Conservation (phyloP, 1,140 invertebrate species). For the Asbolus verrucosus region DNA sequence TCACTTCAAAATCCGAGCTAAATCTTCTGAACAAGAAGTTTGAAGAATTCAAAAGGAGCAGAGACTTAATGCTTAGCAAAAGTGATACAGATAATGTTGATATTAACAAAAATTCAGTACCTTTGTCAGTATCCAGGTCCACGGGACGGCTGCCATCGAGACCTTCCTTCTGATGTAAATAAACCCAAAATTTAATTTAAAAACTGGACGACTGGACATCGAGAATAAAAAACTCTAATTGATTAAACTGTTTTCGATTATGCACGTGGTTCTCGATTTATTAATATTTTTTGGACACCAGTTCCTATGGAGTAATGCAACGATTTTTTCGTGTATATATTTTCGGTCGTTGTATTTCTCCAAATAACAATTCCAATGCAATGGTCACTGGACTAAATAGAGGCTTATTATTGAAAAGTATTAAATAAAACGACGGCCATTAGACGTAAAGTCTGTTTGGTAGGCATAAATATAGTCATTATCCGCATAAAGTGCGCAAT, state of each 20-base stretch:
- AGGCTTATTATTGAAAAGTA: not conserved
- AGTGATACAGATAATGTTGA: slow-evolving; percentile 38
- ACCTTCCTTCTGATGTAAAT: slow-evolving; percentile 55
- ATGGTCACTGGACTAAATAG: not conserved
- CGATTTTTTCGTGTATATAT: slow-evolving; percentile 36
- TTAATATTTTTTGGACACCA: slow-evolving; percentile 31
- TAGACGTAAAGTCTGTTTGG: not conserved
- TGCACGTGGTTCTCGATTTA: not conserved
- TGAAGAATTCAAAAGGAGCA: slow-evolving; percentile 63
- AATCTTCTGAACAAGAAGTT: slow-evolving; percentile 65
- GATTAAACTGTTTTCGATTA: slow-evolving; percentile 21
- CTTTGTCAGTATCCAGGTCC: slow-evolving; percentile 54
- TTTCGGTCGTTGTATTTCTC: slow-evolving; percentile 22
- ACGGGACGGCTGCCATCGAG: slow-evolving; percentile 56
- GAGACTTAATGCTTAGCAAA: slow-evolving; percentile 57
- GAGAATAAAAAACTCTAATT: too few species aligned
- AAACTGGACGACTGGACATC: slow-evolving; percentile 29
- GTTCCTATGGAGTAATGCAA: slow-evolving; percentile 24
- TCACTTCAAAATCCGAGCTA: slow-evolving; percentile 61
- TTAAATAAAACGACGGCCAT: slow-evolving; percentile 1
- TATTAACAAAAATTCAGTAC: slow-evolving; percentile 41
- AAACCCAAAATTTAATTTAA: too few species aligned
- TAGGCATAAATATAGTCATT: slow-evolving; percentile 7
- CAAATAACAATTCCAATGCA: not conserved
- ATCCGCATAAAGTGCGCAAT: slow-evolving; percentile 19